A percentile compares a stretch with the other conserved stretches of the same genome.
Evolutionary conservation across 1,140 invertebrate genomes (phyloP).

Genomic region (Parapsyche elsis): DNA sequence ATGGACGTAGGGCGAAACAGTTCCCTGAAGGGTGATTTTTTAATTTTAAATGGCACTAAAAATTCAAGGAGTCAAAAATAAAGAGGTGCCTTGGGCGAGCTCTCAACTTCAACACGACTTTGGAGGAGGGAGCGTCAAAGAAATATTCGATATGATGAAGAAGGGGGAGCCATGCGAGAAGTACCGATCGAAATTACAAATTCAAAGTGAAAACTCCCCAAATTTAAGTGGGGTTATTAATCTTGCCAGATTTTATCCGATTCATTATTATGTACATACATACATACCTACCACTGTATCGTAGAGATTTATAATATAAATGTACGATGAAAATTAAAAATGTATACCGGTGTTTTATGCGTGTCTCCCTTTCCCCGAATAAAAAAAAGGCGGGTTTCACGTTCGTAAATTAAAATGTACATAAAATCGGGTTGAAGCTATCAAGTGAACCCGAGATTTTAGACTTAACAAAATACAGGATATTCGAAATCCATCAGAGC

Average conservation of each 20-base stretch:
- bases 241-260: neutral
- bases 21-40: neutral
- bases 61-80: conserved; percentile 4
- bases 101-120: neutral
- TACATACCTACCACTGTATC: neutral
- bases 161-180: neutral
- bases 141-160: conserved; percentile 5
- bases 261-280: neutral
- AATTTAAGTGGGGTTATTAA: neutral
- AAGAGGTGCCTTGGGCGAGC: neutral
- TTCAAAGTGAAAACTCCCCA: conserved; percentile 3
- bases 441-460: neutral
- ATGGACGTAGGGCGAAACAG: neutral
- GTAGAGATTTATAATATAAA: neutral
- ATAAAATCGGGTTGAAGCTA: neutral
- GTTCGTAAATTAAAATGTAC: neutral
- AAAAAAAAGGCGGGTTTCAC: neutral
- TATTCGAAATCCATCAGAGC: conserved; percentile 5
- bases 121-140: neutral
- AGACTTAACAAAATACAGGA: conserved; percentile 1
- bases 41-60: conserved; percentile 9
- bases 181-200: conserved; percentile 22
- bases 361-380: too few species aligned
- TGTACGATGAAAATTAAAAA: neutral
- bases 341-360: too few species aligned